Evolutionary conservation across 2,888 invertebrate genomes (phyloP), one percentile per base, ranked within the genome.

Genomic region (Strigamia transsilvanica): DNA sequence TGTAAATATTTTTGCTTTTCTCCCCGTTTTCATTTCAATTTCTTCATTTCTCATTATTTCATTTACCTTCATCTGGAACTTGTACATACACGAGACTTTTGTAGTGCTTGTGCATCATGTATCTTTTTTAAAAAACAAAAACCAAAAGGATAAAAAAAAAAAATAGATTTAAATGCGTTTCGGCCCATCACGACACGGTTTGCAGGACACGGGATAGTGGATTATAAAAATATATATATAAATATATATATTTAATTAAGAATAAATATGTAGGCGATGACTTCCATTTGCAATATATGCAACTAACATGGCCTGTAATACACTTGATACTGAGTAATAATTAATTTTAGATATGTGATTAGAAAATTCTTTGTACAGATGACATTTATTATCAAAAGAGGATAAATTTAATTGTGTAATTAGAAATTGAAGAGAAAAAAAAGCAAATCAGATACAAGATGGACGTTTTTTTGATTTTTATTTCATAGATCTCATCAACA

Each of bases 271-370:
- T 56, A 56, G 56, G 56, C 56, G 56, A 56, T 56, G 56, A 56
- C 56, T 56, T 56, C 56, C 56, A 56, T 56, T 56, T 56, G 56
- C 56, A 56, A 56, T 56, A 56, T 56, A 56, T 56, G 56, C 56
- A 56, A 56, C 56, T 56, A 56, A 56, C 56, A 56, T 56, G 56
- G 56, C 56, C 56, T 56, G 56, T 56, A 56, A 56, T 56, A 56
- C 56, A 56, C 56, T 56, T 56, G 56, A 56, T 56, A 56, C 56
- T 56, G 18, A 56, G 56, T 56, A 56, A 56, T 56, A 56, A 56
- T 56, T 56, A 56, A 56, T 56, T 56, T 56, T 56, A 56, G 56
- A 56, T 56, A 56, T 56, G 56, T 56, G 56, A 56, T 56, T 56
- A 56, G 56, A 56, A 18, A n/a, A 56, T 56, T 56, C 56, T 56